Evolutionary conservation across 2,797 vertebrate genomes (phyloP), one percentile per base, ranked within the genome.

Genomic region (Podargus strigoides): DNA sequence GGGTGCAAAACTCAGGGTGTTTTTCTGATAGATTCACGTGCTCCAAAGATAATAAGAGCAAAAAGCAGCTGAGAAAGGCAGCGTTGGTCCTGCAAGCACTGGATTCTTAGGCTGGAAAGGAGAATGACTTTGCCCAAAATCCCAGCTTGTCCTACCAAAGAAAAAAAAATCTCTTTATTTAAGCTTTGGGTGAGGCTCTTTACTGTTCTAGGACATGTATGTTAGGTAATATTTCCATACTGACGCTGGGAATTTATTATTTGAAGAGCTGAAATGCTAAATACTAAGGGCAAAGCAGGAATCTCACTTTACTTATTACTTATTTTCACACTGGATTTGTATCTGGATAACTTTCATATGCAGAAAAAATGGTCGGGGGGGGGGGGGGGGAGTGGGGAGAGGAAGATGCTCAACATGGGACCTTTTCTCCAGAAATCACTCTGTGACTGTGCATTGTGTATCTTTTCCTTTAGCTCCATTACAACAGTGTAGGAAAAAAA

Each of bases 11-110:
- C 34, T 84, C 36, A 8, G 30, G 9, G 2, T 59, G 6, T 36
- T 89, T 76, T 39, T 42, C 34, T 3, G 4, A 1, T 56, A 32
- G 28, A 42, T 50, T 73, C 10, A 42, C 0, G 0, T n/a, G 56
- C 50, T 66, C 3, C 56, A 59, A 62, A 69, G 50, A 39, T 22
- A 53, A 62, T 4, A 30, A 12, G 47, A 82, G 42, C 50, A 90
- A 62, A 82, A 93, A 21, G 16, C 0, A 1, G 7, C 59, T 91
- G 74, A 66, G 63, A n/a, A 32, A 30, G 22, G 44, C 47, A 62
- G 11, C 44, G 64, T 22, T 58, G 41, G 41, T 76, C 15, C 42
- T 55, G 14, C 23, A 69, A 21, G 36, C 46, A 3, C 53, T 81
- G 60, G 5, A 8, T 62, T 53, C 8, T 3, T 4, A 9, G 62